These are phyloP conservation scores for Tiaroga cobitis DNA, from an alignment of 2,797 vertebrate genomes.

Conservation along the genomic window DNA sequence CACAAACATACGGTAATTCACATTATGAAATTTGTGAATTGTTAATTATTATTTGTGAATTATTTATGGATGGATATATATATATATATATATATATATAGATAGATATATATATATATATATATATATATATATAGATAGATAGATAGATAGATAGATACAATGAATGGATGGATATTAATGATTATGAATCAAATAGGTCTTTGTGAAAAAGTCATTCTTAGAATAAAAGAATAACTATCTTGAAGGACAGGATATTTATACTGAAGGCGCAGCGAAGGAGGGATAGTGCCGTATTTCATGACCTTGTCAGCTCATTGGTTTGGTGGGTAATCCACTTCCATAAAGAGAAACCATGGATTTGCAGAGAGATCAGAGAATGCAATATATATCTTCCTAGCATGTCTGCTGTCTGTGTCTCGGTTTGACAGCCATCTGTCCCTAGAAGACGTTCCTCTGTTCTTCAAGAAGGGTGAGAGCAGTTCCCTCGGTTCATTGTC, in stretches of 20 bases:
- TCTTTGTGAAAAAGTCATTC: conserved; percentile 3
- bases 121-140: not conserved
- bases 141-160: not conserved
- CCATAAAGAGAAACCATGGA: conserved; percentile 92
- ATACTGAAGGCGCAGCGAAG: conserved; percentile 68
- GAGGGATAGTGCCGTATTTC: conserved; percentile 79
- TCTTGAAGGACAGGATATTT: conserved; percentile 81
- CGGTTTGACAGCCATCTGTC: conserved; percentile 59
- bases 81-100: not conserved
- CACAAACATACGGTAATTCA: not conserved
- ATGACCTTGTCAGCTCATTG: conserved; percentile 84
- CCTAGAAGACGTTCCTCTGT: conserved; percentile 46
- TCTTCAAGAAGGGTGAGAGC: conserved; percentile 65
- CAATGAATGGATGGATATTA: not conserved
- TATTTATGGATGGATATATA: not conserved
- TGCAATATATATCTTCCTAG: conserved; percentile 92
- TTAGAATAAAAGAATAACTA: conserved; percentile 60
- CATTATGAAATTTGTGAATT: not conserved
- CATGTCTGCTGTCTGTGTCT: conserved; percentile 70
- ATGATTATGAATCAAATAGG: not conserved
- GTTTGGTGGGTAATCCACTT: conserved; percentile 88
- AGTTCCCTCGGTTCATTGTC: not conserved
- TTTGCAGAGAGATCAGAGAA: conserved; percentile 83
- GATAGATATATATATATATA: not conserved
- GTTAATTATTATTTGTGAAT: no score